Conservation (phyloP, 2,797 vertebrate species). For the Lophius americanus region DNA sequence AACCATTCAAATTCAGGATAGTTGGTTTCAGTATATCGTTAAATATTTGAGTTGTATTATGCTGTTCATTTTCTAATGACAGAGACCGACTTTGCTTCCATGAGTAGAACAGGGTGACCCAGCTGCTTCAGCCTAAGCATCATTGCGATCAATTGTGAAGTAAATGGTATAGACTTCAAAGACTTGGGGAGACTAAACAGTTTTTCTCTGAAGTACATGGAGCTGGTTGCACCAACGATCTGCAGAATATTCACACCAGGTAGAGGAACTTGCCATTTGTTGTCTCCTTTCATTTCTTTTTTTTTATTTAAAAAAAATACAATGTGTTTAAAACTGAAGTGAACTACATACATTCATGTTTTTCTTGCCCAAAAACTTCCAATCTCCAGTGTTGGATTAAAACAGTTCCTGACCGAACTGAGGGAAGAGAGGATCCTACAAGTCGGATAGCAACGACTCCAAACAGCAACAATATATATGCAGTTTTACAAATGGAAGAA, state of each 20-base stretch:
- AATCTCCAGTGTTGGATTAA: constrained; percentile 22
- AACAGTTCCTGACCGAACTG: constrained; percentile 28
- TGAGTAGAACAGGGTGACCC: not conserved
- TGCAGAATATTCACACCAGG: not conserved
- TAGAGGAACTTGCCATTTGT: not conserved
- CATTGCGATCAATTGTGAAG: not conserved
- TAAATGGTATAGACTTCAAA: not conserved
- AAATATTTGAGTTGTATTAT: not conserved
- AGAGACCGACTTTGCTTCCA: not conserved
- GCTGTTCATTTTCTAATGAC: not conserved
- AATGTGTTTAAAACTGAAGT: not conserved
- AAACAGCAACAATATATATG: constrained; percentile 81
- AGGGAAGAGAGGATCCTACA: constrained; percentile 37
- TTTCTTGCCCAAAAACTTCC: constrained; percentile 40
- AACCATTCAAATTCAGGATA: not conserved
- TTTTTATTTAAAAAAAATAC: not conserved
- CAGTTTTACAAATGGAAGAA: constrained; percentile 85
- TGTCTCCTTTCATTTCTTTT: constrained; percentile 19
- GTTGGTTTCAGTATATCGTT: no score
- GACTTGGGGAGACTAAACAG: no score
- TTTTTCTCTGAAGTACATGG: constrained; percentile 4
- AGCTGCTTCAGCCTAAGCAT: constrained; percentile 8
- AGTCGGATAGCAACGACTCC: constrained; percentile 56
- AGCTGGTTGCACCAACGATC: constrained; percentile 3
- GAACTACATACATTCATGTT: not conserved